phyloP scores from a whole-genome alignment of 2,113 vertebrate species.

The Pelobates fuscus region DNA sequence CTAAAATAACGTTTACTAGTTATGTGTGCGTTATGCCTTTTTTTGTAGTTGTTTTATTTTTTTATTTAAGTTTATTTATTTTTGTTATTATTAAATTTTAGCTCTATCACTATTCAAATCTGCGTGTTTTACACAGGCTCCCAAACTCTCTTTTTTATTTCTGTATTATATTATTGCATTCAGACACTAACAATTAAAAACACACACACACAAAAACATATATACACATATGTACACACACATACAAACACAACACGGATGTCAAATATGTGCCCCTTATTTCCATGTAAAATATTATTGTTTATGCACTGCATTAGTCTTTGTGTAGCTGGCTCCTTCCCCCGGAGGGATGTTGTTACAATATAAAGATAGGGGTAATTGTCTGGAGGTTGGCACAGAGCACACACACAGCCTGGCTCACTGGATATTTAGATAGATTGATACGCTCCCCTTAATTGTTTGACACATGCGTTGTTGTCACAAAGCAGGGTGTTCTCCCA shows the following conservation, averaged over 20 bases:
- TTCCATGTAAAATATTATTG: too few species aligned
- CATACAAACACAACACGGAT: too few species aligned
- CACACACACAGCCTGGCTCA: not conserved
- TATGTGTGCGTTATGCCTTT: too few species aligned
- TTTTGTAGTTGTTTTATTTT: too few species aligned
- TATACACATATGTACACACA: conserved; percentile 5
- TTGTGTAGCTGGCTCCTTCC: not conserved
- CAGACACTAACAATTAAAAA: not conserved
- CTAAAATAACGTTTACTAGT: too few species aligned
- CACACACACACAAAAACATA: not conserved
- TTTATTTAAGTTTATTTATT: too few species aligned
- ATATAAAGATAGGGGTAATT: not conserved
- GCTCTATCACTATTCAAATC: too few species aligned
- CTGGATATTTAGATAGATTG: conserved; percentile 32
- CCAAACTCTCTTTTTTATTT: too few species aligned
- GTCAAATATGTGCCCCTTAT: too few species aligned
- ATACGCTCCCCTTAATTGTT: conserved; percentile 52
- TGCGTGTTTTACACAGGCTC: too few species aligned
- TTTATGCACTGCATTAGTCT: not conserved
- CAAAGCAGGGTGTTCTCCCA: conserved; percentile 57
- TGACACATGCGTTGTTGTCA: conserved; percentile 57
- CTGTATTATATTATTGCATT: too few species aligned
- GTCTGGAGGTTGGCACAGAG: not conserved
- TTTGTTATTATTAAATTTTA: too few species aligned
- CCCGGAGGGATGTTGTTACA: not conserved